Percentiles rank a stretch among this genome's conserved stretches.
Evolutionary conservation across 2,888 invertebrate species (phyloP).

Genomic region (Norana najaformis): DNA sequence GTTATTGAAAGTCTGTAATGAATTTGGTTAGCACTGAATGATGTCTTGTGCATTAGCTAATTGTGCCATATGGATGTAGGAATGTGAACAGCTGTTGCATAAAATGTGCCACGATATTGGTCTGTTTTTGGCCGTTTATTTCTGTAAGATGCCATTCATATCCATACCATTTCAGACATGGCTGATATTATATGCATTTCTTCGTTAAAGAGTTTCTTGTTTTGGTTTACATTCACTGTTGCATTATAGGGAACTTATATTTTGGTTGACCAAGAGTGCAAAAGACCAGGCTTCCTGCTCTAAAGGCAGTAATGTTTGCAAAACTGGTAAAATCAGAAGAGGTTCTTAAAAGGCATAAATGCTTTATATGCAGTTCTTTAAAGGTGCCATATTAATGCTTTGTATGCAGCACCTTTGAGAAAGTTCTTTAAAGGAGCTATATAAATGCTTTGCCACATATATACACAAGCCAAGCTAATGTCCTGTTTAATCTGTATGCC

Average conservation of each 20-base stretch:
- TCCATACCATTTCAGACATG: constrained; percentile 4
- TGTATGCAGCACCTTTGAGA: not conserved
- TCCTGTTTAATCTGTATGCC: not conserved
- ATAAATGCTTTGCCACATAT: not conserved
- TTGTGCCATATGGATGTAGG: not conserved
- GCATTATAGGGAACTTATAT: not conserved
- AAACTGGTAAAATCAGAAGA: not conserved
- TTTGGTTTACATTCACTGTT: not conserved
- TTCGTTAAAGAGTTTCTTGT: not conserved
- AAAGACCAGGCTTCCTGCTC: not conserved
- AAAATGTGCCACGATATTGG: not conserved
- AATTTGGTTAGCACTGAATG: not conserved
- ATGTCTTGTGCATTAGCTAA: not conserved
- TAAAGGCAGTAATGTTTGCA: not conserved
- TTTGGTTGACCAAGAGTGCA: not conserved
- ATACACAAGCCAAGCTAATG: not conserved
- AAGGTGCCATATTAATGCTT: too few species aligned
- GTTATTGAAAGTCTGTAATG: not conserved
- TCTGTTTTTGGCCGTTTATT: not conserved
- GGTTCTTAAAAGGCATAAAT: not conserved
- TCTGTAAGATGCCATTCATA: not conserved
- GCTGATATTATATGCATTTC: not conserved
- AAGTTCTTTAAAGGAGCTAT: not conserved
- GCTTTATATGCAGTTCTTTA: too few species aligned
- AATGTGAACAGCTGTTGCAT: not conserved